Evolutionary conservation across 2,888 invertebrate genomes (phyloP).

Genomic region (Cremastinae sp.): DNA sequence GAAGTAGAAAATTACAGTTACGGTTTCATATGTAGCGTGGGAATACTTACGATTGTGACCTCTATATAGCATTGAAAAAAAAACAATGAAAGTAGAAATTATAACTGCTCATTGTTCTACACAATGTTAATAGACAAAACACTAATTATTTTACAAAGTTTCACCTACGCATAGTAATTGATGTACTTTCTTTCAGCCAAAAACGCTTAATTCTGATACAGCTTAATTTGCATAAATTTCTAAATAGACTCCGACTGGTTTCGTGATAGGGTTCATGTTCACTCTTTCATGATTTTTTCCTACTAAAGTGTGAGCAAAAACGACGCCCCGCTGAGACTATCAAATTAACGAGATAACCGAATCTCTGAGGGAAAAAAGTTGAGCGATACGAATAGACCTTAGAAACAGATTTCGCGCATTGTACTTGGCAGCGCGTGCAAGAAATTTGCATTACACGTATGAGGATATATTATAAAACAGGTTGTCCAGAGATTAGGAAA

Average conservation of each 20-base stretch:
- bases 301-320: background rate
- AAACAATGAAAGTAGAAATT: conserved; percentile 52
- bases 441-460: background rate
- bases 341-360: conserved; percentile 33
- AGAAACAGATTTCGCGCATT: conserved; percentile 1
- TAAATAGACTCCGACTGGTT: no score
- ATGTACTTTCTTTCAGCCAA: conserved; percentile 23
- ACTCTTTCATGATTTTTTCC: background rate
- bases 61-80: conserved; percentile 26
- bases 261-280: no score
- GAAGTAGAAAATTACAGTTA: background rate
- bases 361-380: conserved; percentile 28
- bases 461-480: conserved; percentile 8
- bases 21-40: conserved; percentile 13
- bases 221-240: no score
- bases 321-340: conserved; percentile 9
- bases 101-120: conserved; percentile 32
- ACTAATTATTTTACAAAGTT: conserved; percentile 26
- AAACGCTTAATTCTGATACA: background rate
- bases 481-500: conserved; percentile 8
- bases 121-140: conserved; percentile 6
- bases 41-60: conserved; percentile 21
- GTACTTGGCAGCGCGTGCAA: conserved; percentile 13
- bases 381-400: conserved; percentile 11
- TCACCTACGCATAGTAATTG: conserved; percentile 38